A percentile compares a stretch with the other conserved stretches of the same genome.
Conservation (phyloP, 2,888 invertebrate species). For the Invenusta paracnida region DNA sequence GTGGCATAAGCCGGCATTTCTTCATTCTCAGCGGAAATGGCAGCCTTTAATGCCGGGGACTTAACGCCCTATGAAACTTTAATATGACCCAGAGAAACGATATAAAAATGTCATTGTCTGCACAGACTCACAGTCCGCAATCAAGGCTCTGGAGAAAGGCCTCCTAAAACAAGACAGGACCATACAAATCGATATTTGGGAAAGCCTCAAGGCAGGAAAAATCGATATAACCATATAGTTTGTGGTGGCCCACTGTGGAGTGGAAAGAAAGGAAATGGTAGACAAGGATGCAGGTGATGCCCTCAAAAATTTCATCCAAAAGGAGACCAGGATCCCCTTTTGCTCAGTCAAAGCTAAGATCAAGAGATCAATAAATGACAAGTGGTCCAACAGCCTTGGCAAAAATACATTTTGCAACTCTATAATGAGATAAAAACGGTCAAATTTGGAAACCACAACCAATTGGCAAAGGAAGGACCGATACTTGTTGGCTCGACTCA, state of each 20-base stretch:
- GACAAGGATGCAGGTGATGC: neutral
- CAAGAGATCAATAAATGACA: neutral
- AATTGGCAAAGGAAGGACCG: neutral
- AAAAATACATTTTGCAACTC: neutral
- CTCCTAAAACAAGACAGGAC: neutral
- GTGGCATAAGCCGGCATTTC: neutral
- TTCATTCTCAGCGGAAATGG: no score
- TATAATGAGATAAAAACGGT: neutral
- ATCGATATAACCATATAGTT: neutral
- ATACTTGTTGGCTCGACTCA: neutral
- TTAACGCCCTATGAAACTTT: no score
- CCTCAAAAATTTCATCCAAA: no score
- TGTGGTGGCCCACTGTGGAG: neutral
- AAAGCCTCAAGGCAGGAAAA: neutral
- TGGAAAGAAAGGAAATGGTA: neutral
- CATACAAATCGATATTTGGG: neutral
- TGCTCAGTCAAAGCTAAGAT: no score
- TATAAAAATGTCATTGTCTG: no score
- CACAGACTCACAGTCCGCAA: neutral
- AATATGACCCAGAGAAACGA: no score
- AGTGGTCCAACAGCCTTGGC: neutral
- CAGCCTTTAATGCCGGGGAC: no score
- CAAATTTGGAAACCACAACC: neutral
- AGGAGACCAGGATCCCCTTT: no score
- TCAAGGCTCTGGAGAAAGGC: neutral